phyloP scores from a whole-genome alignment of 2,113 vertebrate species.

The Clarias batrachus region DNA sequence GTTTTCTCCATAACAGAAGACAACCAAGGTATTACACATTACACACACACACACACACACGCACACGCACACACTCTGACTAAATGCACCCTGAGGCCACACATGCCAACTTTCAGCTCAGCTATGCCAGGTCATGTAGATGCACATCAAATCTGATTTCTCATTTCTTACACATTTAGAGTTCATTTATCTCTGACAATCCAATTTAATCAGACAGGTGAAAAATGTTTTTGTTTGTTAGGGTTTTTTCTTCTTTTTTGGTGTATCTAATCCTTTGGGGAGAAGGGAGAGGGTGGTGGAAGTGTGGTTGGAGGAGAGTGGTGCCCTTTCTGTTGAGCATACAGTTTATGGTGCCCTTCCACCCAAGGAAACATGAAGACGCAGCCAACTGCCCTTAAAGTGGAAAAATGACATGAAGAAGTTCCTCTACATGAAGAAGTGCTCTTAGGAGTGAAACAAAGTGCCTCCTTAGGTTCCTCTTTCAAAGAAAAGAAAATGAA shows the following conservation, averaged over 20 bases:
- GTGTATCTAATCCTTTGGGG: neutral
- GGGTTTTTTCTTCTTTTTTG: too few relatives aligned
- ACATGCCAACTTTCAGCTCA: conserved; percentile 23
- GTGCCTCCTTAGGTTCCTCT: neutral
- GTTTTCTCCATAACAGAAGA: conserved; percentile 25
- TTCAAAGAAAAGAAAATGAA: neutral
- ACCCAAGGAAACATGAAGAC: too few relatives aligned
- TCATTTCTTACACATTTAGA: neutral
- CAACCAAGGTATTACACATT: conserved; percentile 20
- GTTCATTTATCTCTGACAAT: neutral
- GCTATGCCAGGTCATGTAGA: conserved; percentile 16
- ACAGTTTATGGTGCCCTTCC: too few relatives aligned
- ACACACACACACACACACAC: neutral
- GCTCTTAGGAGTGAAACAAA: too few relatives aligned
- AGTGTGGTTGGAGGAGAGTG: neutral
- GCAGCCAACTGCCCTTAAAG: too few relatives aligned
- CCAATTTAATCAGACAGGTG: neutral
- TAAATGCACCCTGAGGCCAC: conserved; percentile 15
- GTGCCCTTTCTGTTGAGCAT: neutral
- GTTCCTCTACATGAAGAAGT: too few relatives aligned
- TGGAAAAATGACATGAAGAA: too few relatives aligned
- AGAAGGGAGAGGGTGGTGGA: neutral
- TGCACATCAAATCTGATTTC: neutral
- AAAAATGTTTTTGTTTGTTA: too few relatives aligned
- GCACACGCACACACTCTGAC: neutral